phyloP scores from a whole-genome alignment of 92 coral and sea anemone genomes.

The Ricordea florida region DNA sequence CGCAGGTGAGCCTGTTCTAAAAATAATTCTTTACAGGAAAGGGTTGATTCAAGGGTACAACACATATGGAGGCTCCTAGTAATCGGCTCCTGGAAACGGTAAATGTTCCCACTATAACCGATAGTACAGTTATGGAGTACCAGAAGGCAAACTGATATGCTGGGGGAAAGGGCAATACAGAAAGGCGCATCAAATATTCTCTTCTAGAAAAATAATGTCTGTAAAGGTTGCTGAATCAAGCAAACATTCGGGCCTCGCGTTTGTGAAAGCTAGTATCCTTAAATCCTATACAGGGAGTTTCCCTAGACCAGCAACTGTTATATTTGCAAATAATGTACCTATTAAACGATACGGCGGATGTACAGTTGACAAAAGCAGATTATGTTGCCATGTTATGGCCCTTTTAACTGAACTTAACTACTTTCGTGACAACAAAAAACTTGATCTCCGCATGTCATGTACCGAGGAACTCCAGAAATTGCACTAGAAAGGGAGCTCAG shows the following conservation, averaged over 20 bases:
- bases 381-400: constrained; percentile 64
- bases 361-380: constrained; percentile 63
- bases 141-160: constrained; percentile 52
- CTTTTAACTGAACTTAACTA: constrained; percentile 29
- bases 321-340: constrained; percentile 31
- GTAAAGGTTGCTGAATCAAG: constrained; percentile 24
- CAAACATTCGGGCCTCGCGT: constrained; percentile 14
- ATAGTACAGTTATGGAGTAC: constrained; percentile 14
- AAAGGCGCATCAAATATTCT: constrained; percentile 38
- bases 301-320: constrained; percentile 41
- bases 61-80: too few relatives aligned
- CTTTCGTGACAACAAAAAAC: constrained; percentile 36
- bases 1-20: too few relatives aligned
- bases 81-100: too few relatives aligned
- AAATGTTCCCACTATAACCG: constrained; percentile 31
- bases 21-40: too few relatives aligned
- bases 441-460: constrained; percentile 49
- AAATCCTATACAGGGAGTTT: constrained; percentile 45
- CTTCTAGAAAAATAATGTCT: constrained; percentile 47
- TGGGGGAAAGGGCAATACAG: constrained; percentile 50
- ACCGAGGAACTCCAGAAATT: constrained; percentile 63
- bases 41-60: too few relatives aligned
- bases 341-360: constrained; percentile 43
- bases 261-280: constrained; percentile 40
- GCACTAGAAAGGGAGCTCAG: constrained; percentile 44